Base-by-base conservation (phyloP, 2,797 vertebrate species). In the Liasis olivaceus region DNA sequence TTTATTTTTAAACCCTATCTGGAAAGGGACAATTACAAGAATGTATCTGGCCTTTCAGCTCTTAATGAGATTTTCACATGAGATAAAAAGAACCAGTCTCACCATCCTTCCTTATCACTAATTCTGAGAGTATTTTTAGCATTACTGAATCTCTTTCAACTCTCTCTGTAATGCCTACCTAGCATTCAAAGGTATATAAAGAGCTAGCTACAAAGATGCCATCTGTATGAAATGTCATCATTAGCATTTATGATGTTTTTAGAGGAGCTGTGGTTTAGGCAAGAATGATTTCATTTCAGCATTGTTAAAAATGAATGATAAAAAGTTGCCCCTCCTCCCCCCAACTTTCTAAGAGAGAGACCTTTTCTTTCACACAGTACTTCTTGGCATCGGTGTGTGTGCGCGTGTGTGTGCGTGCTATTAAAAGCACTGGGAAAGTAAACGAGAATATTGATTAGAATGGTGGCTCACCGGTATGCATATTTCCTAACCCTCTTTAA, bases 161-260 rank as follows among this genome's bases (percentile, higher is more conserved):
- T 94, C 58, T 93, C 95, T 95, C 90, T 95, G 89, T 94, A 96
- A 94, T 93, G 92, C 89, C 94, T 91, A 96, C 93, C 90, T 86
- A 96, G 96, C 97, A 95, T 96, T 97, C 94, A 94, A 95, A 85
- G 94, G 24, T 93, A 42, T 64, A 58, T 64, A 96, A 94, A 97
- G 95, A 90, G 91, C 85, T 69, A 93, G 96, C 94, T 97, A 97
- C 93, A 96, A 97, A 97, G 94, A 92, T 95, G 64, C 95, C 93
- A 93, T 92, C 96, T 92, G 90, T 94, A 94, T 96, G 95, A 95
- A 95, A 94, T 96, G 93, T 96, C 95, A 96, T 95, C 92, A 94
- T 96, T 94, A 96, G 94, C 96, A 97, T 96, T 97, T 96, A 96
- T 94, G 91, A 90, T 96, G 95, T 92, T 86, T 96, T 97, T 96